Evolutionary conservation across 2,113 vertebrate species (phyloP).

Genomic region (Macroglossus sobrinus): DNA sequence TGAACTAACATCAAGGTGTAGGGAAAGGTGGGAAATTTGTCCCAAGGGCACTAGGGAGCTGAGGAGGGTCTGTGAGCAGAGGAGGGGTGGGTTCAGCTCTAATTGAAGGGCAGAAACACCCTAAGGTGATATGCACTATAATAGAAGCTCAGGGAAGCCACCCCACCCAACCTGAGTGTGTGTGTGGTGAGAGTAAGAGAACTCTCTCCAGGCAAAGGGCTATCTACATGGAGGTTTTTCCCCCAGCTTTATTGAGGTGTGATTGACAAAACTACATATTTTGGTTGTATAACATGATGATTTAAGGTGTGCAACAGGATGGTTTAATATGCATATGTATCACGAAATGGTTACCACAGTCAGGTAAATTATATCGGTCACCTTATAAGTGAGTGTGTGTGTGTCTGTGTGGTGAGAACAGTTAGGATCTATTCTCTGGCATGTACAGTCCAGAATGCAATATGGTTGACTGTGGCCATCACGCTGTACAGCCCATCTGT

Average conservation of each 20-base stretch:
- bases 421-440: background rate
- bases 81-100: background rate
- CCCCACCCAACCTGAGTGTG: background rate
- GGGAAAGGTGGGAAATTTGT: background rate
- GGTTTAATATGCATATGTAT: background rate
- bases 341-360: background rate
- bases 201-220: background rate
- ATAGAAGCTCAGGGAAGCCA: background rate
- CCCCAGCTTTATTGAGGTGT: background rate
- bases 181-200: too few species aligned
- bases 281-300: background rate
- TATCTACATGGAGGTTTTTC: background rate
- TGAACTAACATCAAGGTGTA: background rate
- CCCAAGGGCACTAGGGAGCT: background rate
- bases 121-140: background rate
- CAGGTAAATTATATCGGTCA: background rate
- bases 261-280: background rate
- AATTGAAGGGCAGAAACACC: background rate
- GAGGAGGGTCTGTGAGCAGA: background rate
- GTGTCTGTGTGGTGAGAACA: background rate
- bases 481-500: background rate
- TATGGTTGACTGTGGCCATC: background rate
- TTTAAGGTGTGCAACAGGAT: background rate
- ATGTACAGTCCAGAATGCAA: background rate
- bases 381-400: background rate